These are phyloP conservation scores for Cosmorhoe ocellata DNA, from an alignment of 2,888 invertebrate species.

Conservation along the genomic window DNA sequence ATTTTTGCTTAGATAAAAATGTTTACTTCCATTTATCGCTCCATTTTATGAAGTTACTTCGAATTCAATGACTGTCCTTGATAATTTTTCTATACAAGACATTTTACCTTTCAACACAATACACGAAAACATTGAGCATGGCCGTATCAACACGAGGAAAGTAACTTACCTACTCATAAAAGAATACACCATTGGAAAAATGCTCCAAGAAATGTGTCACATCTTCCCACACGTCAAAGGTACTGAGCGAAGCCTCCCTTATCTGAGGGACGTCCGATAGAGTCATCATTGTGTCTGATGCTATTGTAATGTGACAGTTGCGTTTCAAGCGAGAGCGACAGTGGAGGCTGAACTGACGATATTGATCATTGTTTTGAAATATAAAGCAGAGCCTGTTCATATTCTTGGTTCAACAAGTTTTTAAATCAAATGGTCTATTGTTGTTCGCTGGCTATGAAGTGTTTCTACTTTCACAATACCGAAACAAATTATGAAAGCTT, in stretches of 20 bases:
- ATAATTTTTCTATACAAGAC: background rate
- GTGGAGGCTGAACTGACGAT: slow-evolving; percentile 43
- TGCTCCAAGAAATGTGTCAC: slow-evolving; percentile 20
- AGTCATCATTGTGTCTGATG: slow-evolving; percentile 49
- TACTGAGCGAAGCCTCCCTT: slow-evolving; percentile 51
- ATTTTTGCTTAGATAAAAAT: too few species aligned
- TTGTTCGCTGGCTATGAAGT: too few species aligned
- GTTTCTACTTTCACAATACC: too few species aligned
- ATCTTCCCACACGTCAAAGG: slow-evolving; percentile 45
- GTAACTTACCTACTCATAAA: too few species aligned
- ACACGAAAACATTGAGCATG: slow-evolving; percentile 1
- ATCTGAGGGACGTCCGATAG: slow-evolving; percentile 62
- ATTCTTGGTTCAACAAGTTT: too few species aligned
- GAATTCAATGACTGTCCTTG: background rate
- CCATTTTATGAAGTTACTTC: too few species aligned
- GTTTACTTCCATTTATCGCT: too few species aligned
- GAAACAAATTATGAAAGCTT: too few species aligned
- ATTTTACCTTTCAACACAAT: background rate
- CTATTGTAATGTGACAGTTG: slow-evolving; percentile 53
- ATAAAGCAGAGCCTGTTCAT: too few species aligned
- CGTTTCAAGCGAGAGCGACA: slow-evolving; percentile 51
- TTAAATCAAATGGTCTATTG: too few species aligned
- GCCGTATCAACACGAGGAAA: background rate
- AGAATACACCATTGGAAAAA: slow-evolving; percentile 13
- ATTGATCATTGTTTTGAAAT: background rate